Conservation (phyloP, 1,140 invertebrate genomes). For the Ruditapes philippinarum region DNA sequence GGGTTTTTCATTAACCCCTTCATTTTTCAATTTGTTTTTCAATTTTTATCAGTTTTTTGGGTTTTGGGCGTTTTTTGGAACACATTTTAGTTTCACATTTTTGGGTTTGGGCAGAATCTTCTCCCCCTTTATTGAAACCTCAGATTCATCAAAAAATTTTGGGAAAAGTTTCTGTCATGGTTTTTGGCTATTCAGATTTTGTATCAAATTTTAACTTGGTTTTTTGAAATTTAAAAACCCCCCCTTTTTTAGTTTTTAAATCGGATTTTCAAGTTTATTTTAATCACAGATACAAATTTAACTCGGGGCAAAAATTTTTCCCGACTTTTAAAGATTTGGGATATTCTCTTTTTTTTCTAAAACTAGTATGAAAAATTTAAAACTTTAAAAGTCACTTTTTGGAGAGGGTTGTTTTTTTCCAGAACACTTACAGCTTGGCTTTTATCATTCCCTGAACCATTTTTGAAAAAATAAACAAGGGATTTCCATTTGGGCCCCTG, state of each 20-base stretch:
- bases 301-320: conserved; percentile 4
- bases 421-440: background rate
- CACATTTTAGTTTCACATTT: too few relatives aligned
- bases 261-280: background rate
- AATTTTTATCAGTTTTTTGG: too few relatives aligned
- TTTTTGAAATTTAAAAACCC: background rate
- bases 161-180: background rate
- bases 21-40: conserved; percentile 8
- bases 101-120: too few relatives aligned
- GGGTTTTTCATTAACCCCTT: background rate
- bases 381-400: background rate
- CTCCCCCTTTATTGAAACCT: too few relatives aligned
- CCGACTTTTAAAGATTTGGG: conserved; percentile 5
- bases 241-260: background rate
- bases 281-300: conserved; percentile 44
- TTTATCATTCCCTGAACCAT: background rate
- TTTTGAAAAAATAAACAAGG: background rate
- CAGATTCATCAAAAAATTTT: background rate
- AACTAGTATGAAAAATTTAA: background rate
- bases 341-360: background rate
- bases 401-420: background rate
- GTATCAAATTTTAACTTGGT: background rate
- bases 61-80: too few relatives aligned
- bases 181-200: background rate
- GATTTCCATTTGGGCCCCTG: background rate